Evolutionary conservation across 2,888 invertebrate genomes (phyloP), one percentile per base, ranked within the genome.

Genomic region (Sericinus montela): DNA sequence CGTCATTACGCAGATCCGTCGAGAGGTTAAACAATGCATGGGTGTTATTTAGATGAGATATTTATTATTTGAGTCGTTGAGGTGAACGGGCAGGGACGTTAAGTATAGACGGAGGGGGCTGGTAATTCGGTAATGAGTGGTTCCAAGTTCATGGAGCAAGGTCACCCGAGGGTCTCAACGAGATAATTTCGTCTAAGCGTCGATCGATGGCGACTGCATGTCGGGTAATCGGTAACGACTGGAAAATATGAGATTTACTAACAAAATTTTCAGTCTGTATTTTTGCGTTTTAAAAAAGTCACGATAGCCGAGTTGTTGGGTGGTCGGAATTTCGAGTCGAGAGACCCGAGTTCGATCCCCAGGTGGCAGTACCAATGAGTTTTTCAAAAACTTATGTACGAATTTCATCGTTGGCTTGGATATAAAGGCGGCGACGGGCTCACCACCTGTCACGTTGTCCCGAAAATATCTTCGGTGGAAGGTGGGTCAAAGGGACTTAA

Each of bases 51-150:
- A 81, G 82, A 79, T 82, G 82, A 82, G 76, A 84, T 87, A 85
- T 86, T 85, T 88, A 87, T 87, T 86, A 88, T 88, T 86, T 85
- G 85, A 87, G 87, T 84, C 84, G 76, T 42, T 49, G 57, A 55
- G 60, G 56, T 54, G 60, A 59, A 55, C 59, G 62, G 62, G 63
- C 60, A 61, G 58, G 72, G 69, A 72, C 67, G 66, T 68, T 88
- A 88, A 88, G 82, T 88, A 88, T 88, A 88, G 87, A 68, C 71
- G 70, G 76, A 29, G 25, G 67, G 66, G 68, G 66, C 55, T 68
- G 77, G 86, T 88, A 87, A 88, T 88, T 88, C 78, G 85, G 87
- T 88, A 88, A 88, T 88, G 74, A 82, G 69, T 66, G 83, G 87
- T 80, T 84, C 68, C 69, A 70, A 66, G 73, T 72, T 73, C 73